Conservation (phyloP, 35 echinoderm and acorn worm genomes). For the Lytechinus pictus region DNA sequence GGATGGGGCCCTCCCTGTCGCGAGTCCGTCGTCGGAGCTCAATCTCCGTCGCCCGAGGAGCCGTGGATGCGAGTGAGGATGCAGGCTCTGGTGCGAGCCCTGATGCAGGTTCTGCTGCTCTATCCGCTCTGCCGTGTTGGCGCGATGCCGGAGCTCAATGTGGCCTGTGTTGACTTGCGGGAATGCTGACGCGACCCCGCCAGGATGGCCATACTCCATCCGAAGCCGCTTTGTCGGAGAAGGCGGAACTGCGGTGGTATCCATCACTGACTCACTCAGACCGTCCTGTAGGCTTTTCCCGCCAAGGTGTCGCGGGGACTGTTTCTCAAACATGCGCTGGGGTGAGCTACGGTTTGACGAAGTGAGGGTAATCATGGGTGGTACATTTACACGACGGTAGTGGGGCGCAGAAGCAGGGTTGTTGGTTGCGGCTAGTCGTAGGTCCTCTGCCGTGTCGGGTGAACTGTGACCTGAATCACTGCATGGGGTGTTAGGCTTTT, state of each 20-base stretch:
- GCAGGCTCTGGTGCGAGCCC: background rate
- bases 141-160: conserved; percentile 16
- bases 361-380: background rate
- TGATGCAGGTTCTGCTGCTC: background rate
- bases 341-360: background rate
- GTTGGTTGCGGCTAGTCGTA: conserved; percentile 6
- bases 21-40: background rate
- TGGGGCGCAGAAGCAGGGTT: background rate
- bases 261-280: background rate
- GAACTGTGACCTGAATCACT: conserved; percentile 88
- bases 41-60: background rate
- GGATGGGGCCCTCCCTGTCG: background rate
- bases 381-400: background rate
- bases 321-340: conserved; percentile 12
- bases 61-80: background rate
- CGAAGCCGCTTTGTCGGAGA: conserved; percentile 3
- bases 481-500: conserved; percentile 50
- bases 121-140: background rate
- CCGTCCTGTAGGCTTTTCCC: background rate
- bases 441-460: conserved; percentile 68
- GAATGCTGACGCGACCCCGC: background rate
- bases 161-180: background rate
- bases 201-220: background rate
- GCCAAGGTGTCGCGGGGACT: background rate
- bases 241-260: background rate